Percentiles rank a stretch among this genome's conserved stretches.
Evolutionary conservation across 1,140 invertebrate genomes (phyloP).

Genomic region (Riptortus pedestris): DNA sequence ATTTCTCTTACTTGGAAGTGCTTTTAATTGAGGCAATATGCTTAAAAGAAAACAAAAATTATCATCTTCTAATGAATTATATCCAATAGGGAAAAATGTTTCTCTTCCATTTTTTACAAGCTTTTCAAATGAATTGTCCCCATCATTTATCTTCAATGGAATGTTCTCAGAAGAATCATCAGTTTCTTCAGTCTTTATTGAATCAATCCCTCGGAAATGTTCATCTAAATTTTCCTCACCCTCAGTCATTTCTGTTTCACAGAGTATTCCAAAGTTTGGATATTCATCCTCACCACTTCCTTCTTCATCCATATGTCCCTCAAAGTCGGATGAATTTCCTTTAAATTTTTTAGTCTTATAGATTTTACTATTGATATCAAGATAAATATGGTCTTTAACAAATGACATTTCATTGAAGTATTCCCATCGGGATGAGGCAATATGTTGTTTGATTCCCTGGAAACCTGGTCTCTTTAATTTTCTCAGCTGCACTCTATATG

Average conservation of each 20-base stretch:
- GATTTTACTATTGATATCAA: constrained; percentile 1
- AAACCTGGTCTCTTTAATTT: constrained; percentile 31
- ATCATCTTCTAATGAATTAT: constrained; percentile 32
- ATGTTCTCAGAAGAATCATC: background rate
- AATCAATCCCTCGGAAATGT: background rate
- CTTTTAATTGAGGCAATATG: constrained; percentile 34
- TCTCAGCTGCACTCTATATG: constrained; percentile 40
- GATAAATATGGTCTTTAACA: constrained; percentile 25
- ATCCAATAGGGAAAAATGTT: background rate
- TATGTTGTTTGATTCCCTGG: constrained; percentile 1
- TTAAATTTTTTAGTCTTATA: background rate
- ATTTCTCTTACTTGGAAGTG: constrained; percentile 35
- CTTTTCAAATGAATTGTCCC: background rate
- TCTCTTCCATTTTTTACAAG: no score
- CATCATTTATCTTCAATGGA: background rate
- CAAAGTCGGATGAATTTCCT: background rate
- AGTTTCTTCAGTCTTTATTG: background rate
- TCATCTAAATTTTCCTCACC: no score
- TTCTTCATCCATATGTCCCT: background rate
- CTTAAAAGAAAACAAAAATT: constrained; percentile 37
- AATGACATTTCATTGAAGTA: constrained; percentile 27
- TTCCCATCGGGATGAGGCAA: constrained; percentile 21
- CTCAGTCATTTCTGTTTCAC: constrained; percentile 10
- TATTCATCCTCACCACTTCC: background rate
- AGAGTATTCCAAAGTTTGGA: background rate